Percentiles rank a stretch among this genome's conserved stretches.
phyloP scores from a whole-genome alignment of 2,797 vertebrate genomes.

The Bryconaethiops microstoma region DNA sequence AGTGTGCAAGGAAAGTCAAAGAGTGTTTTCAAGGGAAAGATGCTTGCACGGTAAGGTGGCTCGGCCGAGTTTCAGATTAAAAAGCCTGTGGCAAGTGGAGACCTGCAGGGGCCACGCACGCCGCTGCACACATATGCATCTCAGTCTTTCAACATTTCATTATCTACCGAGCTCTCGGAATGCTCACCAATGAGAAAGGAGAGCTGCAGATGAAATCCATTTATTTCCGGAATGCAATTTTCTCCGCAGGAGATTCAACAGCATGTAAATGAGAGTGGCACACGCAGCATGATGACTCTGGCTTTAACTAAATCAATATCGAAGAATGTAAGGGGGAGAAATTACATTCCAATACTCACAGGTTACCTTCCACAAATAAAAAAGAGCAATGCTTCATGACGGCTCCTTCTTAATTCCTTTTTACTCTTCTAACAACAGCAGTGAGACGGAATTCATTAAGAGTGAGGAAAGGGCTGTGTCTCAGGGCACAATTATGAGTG shows the following conservation, averaged over 20 bases:
- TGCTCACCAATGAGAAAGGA: slow-evolving; percentile 22
- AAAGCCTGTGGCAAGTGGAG: background rate
- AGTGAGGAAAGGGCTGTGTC: slow-evolving; percentile 37
- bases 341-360: slow-evolving; percentile 44
- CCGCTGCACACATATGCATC: background rate
- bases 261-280: slow-evolving; percentile 41
- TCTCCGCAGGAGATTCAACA: slow-evolving; percentile 19
- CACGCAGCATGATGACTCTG: slow-evolving; percentile 31
- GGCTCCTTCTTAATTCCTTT: slow-evolving; percentile 40
- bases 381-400: slow-evolving; percentile 14
- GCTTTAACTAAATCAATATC: slow-evolving; percentile 45
- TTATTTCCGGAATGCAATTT: slow-evolving; percentile 42
- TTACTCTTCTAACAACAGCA: slow-evolving; percentile 7
- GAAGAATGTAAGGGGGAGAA: slow-evolving; percentile 26
- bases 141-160: slow-evolving; percentile 29
- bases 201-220: slow-evolving; percentile 41
- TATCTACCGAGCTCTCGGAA: slow-evolving; percentile 19
- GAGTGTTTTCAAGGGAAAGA: background rate
- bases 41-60: background rate
- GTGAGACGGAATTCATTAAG: slow-evolving; percentile 30
- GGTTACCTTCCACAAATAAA: slow-evolving; percentile 36
- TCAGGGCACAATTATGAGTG: slow-evolving; percentile 38
- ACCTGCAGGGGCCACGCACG: background rate
- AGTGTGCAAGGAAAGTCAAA: background rate
- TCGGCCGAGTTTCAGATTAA: background rate